Conservation (phyloP, 2,888 invertebrate species). For the Volucella zonaria region DNA sequence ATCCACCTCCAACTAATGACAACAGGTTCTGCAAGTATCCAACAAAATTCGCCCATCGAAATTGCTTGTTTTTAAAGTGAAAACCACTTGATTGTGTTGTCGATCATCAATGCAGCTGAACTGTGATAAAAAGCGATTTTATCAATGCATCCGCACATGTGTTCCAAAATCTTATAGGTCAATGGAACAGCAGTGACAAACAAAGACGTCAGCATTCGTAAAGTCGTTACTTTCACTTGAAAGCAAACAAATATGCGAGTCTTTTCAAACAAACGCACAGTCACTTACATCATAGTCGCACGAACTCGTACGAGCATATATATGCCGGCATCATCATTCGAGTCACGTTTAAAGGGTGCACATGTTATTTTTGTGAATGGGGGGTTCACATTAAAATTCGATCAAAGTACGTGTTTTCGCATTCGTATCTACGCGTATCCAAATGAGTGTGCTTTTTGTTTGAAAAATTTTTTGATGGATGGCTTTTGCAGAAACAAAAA, state of each 20-base stretch:
- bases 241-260: constrained; percentile 28
- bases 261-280: not conserved
- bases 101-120: too few species aligned
- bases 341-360: constrained; percentile 35
- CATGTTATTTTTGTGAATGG: constrained; percentile 1
- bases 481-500: not conserved
- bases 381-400: constrained; percentile 27
- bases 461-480: constrained; percentile 3
- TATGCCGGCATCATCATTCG: constrained; percentile 37
- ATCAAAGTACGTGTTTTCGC: constrained; percentile 23
- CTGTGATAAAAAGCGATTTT: not conserved
- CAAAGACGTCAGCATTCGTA: constrained; percentile 26
- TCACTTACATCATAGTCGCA: constrained; percentile 37
- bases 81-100: too few species aligned
- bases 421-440: constrained; percentile 3
- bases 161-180: constrained; percentile 37
- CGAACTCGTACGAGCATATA: too few species aligned
- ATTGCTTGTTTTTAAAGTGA: too few species aligned
- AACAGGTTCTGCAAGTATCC: too few species aligned
- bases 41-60: too few species aligned
- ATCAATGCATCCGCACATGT: not conserved
- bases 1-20: too few species aligned
- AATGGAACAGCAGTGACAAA: constrained; percentile 40
- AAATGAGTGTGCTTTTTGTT: not conserved
- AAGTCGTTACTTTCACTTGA: constrained; percentile 60